These are phyloP conservation scores for Malurus leucopterus DNA, from an alignment of 2,797 vertebrate genomes.

Conservation along the genomic window DNA sequence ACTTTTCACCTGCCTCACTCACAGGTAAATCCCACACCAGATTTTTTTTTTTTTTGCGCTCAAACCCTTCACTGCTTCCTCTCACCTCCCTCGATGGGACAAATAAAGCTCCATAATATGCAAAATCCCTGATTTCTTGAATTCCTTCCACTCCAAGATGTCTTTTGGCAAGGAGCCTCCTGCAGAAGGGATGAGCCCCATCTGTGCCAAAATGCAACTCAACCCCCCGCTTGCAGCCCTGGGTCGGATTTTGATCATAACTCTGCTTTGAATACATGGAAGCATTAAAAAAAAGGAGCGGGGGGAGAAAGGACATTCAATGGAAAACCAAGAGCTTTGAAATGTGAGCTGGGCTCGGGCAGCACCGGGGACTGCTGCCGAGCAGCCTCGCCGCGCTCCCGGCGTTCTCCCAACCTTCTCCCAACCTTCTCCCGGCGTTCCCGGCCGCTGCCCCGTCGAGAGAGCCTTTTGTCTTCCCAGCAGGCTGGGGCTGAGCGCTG, in stretches of 20 bases:
- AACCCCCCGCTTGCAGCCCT: constrained; percentile 26
- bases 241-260: constrained; percentile 56
- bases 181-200: constrained; percentile 44
- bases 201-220: constrained; percentile 46
- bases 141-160: constrained; percentile 40
- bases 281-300: neutral
- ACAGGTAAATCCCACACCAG: constrained; percentile 50
- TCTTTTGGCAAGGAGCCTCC: constrained; percentile 51
- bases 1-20: constrained; percentile 45
- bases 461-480: constrained; percentile 24
- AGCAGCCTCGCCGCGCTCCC: neutral
- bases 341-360: constrained; percentile 27
- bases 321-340: constrained; percentile 42
- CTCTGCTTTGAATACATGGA: constrained; percentile 3
- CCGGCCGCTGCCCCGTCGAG: neutral
- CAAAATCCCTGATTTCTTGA: constrained; percentile 11
- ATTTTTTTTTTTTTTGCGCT: constrained; percentile 9
- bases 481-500: neutral
- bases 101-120: constrained; percentile 32
- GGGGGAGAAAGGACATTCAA: neutral
- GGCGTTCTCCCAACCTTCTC: neutral
- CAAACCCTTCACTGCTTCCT: neutral
- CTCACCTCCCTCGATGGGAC: neutral
- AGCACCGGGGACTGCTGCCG: neutral
- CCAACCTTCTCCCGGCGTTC: neutral